These are phyloP conservation scores for Anagyrus pseudococci DNA, from an alignment of 2,888 invertebrate genomes.

Conservation along the genomic window DNA sequence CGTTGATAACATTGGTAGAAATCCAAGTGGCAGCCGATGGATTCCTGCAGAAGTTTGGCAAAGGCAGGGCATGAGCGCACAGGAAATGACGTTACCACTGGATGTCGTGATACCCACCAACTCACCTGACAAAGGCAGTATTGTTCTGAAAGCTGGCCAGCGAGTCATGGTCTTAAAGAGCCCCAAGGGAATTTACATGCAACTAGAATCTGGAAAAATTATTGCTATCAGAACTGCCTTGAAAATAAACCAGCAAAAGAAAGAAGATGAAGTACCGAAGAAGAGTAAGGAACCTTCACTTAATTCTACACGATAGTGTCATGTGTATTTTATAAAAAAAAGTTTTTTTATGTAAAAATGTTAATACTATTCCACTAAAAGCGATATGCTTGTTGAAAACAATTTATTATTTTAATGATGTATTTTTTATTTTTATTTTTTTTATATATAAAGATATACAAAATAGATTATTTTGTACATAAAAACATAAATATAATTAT, in stretches of 20 bases:
- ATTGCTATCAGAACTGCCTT: conserved; percentile 87
- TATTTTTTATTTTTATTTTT: background rate
- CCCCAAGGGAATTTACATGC: conserved; percentile 95
- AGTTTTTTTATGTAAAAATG: background rate
- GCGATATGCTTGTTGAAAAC: background rate
- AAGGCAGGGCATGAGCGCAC: conserved; percentile 92
- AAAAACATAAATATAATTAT: background rate
- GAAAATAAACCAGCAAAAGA: conserved; percentile 69
- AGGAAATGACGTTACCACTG: conserved; percentile 92
- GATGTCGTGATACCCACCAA: conserved; percentile 94
- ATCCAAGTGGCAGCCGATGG: conserved; percentile 69
- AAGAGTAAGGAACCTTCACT: conserved; percentile 51
- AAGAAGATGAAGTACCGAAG: conserved; percentile 60
- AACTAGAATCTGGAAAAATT: conserved; percentile 91
- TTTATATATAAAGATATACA: background rate
- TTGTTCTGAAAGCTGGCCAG: conserved; percentile 91
- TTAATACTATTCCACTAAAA: too few relatives aligned
- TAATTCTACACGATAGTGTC: background rate
- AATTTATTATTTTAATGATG: background rate
- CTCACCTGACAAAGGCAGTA: conserved; percentile 86
- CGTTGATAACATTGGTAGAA: conserved; percentile 62
- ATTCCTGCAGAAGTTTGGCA: conserved; percentile 92
- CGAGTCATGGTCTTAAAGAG: conserved; percentile 94
- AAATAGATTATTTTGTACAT: too few relatives aligned
- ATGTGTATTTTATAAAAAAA: background rate